A percentile compares a stretch with the other conserved stretches of the same genome.
Conservation (phyloP, 2,888 invertebrate species). For the Eupithecia subumbrata region DNA sequence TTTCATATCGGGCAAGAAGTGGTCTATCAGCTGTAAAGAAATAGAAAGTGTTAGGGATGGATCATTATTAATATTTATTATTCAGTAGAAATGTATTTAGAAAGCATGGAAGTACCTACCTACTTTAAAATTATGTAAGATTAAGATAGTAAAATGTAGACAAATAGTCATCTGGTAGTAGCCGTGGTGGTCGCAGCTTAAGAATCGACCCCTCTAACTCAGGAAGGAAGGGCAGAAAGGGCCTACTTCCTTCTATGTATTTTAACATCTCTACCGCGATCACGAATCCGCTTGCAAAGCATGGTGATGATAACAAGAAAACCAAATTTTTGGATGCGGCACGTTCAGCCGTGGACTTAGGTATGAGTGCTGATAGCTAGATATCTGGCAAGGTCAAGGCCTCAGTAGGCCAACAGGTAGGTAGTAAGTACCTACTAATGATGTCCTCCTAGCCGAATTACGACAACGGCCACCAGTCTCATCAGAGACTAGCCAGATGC, state of each 20-base stretch:
- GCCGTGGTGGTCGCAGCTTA: background rate
- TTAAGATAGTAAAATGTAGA: background rate
- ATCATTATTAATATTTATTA: background rate
- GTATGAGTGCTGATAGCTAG: background rate
- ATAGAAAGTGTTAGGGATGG: background rate
- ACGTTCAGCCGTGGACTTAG: background rate
- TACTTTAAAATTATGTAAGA: too few species aligned
- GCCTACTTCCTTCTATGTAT: background rate
- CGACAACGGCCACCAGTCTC: too few species aligned
- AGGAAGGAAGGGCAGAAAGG: too few species aligned
- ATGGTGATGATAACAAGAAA: background rate
- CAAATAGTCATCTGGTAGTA: background rate
- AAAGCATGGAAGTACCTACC: background rate
- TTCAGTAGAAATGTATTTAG: background rate
- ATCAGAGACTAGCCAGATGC: too few species aligned
- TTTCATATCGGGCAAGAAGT: slow-evolving; percentile 85
- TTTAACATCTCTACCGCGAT: background rate
- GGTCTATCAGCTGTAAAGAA: slow-evolving; percentile 79
- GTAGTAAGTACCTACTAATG: too few species aligned
- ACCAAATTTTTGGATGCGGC: background rate
- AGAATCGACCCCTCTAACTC: background rate
- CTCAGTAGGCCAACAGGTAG: too few species aligned
- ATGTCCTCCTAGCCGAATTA: too few species aligned
- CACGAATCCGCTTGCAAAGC: background rate
- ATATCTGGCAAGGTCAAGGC: background rate